These are phyloP conservation scores for Dicyrtomina minuta DNA, from an alignment of 2,888 invertebrate genomes.

Conservation along the genomic window DNA sequence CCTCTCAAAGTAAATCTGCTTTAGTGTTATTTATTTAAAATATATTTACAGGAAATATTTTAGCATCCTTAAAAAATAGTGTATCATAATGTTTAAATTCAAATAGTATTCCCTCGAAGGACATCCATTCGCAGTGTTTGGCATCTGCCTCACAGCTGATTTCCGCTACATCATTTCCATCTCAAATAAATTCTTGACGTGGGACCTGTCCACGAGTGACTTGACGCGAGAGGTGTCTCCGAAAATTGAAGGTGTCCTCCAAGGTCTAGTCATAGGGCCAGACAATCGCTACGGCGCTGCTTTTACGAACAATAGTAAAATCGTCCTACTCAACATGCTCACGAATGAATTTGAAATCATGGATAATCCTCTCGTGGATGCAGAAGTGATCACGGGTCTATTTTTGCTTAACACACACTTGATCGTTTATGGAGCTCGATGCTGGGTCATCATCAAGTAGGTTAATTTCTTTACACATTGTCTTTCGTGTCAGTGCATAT, in stretches of 20 bases:
- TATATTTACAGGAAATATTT: too few species aligned
- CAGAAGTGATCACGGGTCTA: constrained; percentile 66
- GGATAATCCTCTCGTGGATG: constrained; percentile 77
- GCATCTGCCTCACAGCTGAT: constrained; percentile 84
- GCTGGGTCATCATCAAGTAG: constrained; percentile 61
- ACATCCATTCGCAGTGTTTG: constrained; percentile 96
- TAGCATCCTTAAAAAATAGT: too few species aligned
- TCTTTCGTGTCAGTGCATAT: too few species aligned
- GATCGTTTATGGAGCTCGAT: constrained; percentile 73
- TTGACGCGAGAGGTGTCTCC: constrained; percentile 90
- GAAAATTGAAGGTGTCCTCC: constrained; percentile 93
- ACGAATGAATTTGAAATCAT: constrained; percentile 89
- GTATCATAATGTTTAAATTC: too few species aligned
- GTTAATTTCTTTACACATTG: too few species aligned
- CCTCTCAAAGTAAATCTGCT: constrained; percentile 76
- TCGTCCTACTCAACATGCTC: constrained; percentile 84
- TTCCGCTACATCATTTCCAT: constrained; percentile 91
- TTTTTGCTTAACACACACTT: constrained; percentile 69
- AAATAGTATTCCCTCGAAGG: constrained; percentile 90
- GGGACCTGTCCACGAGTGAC: constrained; percentile 94
- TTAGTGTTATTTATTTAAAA: background rate
- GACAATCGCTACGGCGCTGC: constrained; percentile 96
- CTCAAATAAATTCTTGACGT: constrained; percentile 94
- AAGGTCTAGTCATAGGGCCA: constrained; percentile 84
- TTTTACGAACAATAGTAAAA: constrained; percentile 93